Conservation (phyloP, 1,140 invertebrate genomes). For the Vanessa tameamea region DNA sequence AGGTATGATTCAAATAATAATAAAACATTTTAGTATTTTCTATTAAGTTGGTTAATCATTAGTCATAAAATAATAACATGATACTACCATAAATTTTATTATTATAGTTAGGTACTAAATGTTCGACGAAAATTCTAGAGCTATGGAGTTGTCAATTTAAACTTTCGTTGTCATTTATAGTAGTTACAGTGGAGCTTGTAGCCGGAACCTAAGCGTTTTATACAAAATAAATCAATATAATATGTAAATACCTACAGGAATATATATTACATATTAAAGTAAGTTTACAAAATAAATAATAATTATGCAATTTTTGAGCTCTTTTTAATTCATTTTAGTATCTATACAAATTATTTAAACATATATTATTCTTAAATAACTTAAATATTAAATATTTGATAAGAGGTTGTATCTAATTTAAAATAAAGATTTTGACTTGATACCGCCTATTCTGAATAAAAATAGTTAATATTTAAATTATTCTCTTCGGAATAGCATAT, state of each 20-base stretch:
- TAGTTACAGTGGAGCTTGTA: neutral
- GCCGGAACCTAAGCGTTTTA: neutral
- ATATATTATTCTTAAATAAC: too few species aligned
- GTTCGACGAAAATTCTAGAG: neutral
- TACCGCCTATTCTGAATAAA: too few species aligned
- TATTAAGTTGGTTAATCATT: neutral
- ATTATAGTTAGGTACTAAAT: neutral
- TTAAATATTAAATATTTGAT: too few species aligned
- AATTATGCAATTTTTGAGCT: too few species aligned
- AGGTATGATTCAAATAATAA: neutral
- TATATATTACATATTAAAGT: too few species aligned
- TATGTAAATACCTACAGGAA: neutral
- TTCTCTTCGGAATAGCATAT: too few species aligned
- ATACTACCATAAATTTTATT: neutral
- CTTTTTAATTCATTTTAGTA: too few species aligned
- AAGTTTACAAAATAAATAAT: too few species aligned
- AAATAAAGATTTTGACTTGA: too few species aligned
- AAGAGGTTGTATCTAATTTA: too few species aligned
- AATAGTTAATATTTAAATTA: too few species aligned
- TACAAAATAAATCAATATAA: neutral
- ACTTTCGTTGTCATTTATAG: neutral
- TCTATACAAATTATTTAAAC: too few species aligned
- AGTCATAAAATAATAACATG: neutral
- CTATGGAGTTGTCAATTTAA: neutral
- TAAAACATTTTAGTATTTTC: neutral